phyloP scores from a whole-genome alignment of 2,113 vertebrate species.

The Toxostoma redivivum region DNA sequence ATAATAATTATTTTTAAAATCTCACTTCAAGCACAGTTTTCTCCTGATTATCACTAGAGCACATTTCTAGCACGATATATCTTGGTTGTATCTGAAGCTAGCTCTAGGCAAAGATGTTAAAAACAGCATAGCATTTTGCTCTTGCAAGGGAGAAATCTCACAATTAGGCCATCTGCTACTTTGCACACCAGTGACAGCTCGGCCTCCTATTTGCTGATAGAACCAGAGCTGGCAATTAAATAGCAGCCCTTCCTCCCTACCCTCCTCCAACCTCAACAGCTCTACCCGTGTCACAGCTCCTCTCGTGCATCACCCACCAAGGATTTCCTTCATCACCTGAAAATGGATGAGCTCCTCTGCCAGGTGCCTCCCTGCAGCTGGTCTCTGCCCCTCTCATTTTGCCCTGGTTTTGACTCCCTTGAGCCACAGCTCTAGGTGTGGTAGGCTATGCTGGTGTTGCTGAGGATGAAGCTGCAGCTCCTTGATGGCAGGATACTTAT shows the following conservation, averaged over 20 bases:
- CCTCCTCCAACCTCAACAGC: background rate
- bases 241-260: background rate
- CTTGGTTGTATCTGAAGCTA: conserved; percentile 12
- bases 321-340: background rate
- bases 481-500: background rate
- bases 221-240: background rate
- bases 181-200: conserved; percentile 8
- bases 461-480: background rate
- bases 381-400: background rate
- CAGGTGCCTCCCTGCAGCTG: rapidly evolving
- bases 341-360: background rate
- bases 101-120: conserved; percentile 37
- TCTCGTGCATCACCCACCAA: background rate
- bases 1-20: conserved; percentile 28
- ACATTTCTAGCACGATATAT: background rate
- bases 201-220: background rate
- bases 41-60: conserved; percentile 8
- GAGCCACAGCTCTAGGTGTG: background rate
- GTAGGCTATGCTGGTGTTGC: background rate
- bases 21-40: conserved; percentile 34
- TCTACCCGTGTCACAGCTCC: background rate
- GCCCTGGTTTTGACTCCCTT: background rate
- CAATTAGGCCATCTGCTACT: conserved; percentile 59
- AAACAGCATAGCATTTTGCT: conserved; percentile 35
- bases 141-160: conserved; percentile 34